These are phyloP conservation scores for Leiothrix lutea DNA, from an alignment of 2,113 vertebrate genomes.

Conservation along the genomic window DNA sequence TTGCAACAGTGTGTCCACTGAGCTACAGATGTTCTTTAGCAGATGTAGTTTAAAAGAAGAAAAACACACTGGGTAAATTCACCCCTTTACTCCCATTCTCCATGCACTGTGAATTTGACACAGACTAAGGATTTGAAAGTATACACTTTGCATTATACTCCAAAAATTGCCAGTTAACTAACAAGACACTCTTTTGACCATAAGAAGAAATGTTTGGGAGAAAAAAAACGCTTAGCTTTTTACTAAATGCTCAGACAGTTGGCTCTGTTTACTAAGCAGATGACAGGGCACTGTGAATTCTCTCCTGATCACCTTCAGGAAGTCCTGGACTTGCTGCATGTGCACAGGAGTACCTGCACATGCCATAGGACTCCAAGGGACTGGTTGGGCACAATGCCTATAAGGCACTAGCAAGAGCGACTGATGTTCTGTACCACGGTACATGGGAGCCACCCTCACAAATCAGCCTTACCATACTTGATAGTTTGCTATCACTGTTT, in stretches of 20 bases:
- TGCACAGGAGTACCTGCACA: neutral
- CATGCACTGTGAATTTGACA: neutral
- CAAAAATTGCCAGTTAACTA: neutral
- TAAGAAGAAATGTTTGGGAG: neutral
- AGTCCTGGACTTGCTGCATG: neutral
- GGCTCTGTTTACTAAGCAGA: neutral
- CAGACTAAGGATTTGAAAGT: neutral
- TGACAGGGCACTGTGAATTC: neutral
- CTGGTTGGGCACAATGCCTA: neutral
- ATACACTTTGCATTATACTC: neutral
- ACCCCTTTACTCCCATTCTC: neutral
- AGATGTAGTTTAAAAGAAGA: neutral
- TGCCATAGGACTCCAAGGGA: neutral
- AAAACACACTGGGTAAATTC: neutral
- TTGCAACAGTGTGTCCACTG: neutral
- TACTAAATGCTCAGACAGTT: neutral
- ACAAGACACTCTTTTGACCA: neutral
- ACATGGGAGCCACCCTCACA: neutral
- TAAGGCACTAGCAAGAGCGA: neutral
- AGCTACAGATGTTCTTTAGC: neutral
- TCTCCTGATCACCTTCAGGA: neutral
- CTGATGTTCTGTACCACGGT: fast-evolving
- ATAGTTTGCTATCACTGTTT: neutral
- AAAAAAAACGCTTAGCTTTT: neutral
- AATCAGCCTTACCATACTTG: neutral